Conservation (phyloP, 2,113 vertebrate species). For the Phrynosoma blainvillii region DNA sequence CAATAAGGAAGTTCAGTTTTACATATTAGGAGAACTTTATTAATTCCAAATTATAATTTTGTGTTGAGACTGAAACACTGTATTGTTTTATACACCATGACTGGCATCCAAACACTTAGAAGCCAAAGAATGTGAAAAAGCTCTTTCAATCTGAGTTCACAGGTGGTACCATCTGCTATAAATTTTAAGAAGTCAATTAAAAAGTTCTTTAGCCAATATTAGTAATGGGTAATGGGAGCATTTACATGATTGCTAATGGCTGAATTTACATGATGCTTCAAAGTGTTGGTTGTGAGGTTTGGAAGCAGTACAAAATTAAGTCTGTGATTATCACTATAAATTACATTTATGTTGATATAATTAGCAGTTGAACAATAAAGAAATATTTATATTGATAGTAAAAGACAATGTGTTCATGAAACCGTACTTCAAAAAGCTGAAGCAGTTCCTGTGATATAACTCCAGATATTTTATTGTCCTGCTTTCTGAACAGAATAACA, state of each 20-base stretch:
- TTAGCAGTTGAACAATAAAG: conserved; percentile 75
- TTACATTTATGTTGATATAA: conserved; percentile 82
- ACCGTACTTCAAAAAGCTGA: conserved; percentile 60
- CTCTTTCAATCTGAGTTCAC: conserved; percentile 41
- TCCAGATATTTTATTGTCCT: conserved; percentile 34
- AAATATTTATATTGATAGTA: conserved; percentile 78
- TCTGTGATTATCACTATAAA: conserved; percentile 78
- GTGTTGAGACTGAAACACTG: not conserved
- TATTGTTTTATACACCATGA: not conserved
- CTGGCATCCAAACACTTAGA: conserved; percentile 7
- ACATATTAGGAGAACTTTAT: not conserved
- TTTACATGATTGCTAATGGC: conserved; percentile 75
- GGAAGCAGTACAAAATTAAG: conserved; percentile 69
- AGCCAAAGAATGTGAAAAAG: conserved; percentile 39
- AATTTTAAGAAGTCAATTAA: conserved; percentile 74
- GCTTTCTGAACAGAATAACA: not conserved
- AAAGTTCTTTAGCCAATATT: conserved; percentile 74
- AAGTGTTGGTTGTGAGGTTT: conserved; percentile 63
- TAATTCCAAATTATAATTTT: conserved; percentile 46
- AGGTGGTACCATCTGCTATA: conserved; percentile 56
- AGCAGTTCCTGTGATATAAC: conserved; percentile 21
- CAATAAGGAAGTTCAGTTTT: not conserved
- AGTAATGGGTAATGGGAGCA: conserved; percentile 67
- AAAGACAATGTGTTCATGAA: conserved; percentile 64
- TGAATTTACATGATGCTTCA: conserved; percentile 71